Base-by-base conservation (phyloP, 2,888 invertebrate genomes). In the Callimorpha dominula region DNA sequence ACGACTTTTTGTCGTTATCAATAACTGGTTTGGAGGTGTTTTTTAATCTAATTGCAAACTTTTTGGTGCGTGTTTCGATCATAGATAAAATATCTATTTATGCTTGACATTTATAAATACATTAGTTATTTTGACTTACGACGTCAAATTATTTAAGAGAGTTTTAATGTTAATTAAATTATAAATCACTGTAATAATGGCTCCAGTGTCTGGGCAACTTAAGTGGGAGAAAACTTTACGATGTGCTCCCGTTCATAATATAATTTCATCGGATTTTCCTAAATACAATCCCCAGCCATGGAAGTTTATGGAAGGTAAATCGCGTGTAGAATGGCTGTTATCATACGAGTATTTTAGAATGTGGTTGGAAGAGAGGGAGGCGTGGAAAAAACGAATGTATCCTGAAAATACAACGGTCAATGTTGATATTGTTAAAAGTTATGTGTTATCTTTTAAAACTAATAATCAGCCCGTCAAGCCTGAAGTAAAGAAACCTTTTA, bases 261-360 rank as follows among this genome's bases (percentile, higher is more conserved):
- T 96, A 31, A 95, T 96, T 73, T 96, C 96, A 15, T 96, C 96
- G 0, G 95, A 96, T 89, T 96, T 95, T 83, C 93, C 95, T 17
- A 96, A 90, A 85, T 95, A 95, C 76, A 87, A 89, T 84, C 96
- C 95, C 50, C 94, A 92, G 73, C 96, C 96, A n/a, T 95, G 96
- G 91, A 96, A 96, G 85, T 96, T 95, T 86, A 95, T 94, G 90
- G 95, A 95, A 78, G 94, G 94, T 1, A 86, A 86, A 77, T 83
- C 94, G 4, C 91, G 92, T 62, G 93, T 96, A 85, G 91, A 90
- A 81, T 95, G 93, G 88, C 85, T 96, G 64, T 83, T 97, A 81
- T 96, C 96, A 2, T 93, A 96, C 78, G 96, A 96, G 85, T 97
- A 96, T 86, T 94, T 96, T 83, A 91, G 96, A 78, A 94, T 96